Evolutionary conservation across 2,797 vertebrate species (phyloP), one percentile per base, ranked within the genome.

Genomic region (Tiaroga cobitis): DNA sequence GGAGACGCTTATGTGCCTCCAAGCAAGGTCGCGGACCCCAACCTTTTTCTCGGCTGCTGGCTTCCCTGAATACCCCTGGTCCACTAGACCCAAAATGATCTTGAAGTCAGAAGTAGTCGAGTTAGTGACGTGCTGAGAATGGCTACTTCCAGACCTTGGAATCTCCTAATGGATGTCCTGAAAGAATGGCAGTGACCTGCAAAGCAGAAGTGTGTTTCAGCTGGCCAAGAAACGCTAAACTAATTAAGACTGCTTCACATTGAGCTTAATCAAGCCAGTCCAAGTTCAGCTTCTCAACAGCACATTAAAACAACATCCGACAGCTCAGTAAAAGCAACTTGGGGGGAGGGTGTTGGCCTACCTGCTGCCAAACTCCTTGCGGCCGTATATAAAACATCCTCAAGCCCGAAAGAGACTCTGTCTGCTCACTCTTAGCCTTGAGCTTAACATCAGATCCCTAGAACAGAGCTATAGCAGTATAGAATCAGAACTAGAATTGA

Each of bases 41-140:
- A 29, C 26, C 5, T 29, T 16, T 7, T 63, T 29, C 61, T 29
- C 2, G 13, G 13, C 61, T 29, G 11, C 13, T 63, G 59, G n/a
- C 5, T 63, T 63, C n/a, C 59, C n/a, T 29, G 59, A 63, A 63
- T 63, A 29, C n/a, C 11, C 59, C 11, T 15, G n/a, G 11, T 63
- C 59, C 59, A 63, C 59, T 63, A 63, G n/a, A 63, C n/a, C n/a
- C 59, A 63, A 63, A 63, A 63, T 63, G n/a, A 63, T 29, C n/a
- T 63, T 63, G 13, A 63, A 29, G 8, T 56, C 8, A 56, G 54
- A 56, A 63, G 7, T 67, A 18, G 32, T 34, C 7, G 65, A 16
- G 18, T 34, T 18, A 19, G 29, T 67, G 29, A 61, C 10, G 3
- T 1, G 16, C 29, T 67, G 16, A 68, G 65, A 68, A 68, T 37